A percentile compares a stretch with the other conserved stretches of the same genome.
Conservation (phyloP, 2,888 invertebrate genomes). For the Xanthia togata region DNA sequence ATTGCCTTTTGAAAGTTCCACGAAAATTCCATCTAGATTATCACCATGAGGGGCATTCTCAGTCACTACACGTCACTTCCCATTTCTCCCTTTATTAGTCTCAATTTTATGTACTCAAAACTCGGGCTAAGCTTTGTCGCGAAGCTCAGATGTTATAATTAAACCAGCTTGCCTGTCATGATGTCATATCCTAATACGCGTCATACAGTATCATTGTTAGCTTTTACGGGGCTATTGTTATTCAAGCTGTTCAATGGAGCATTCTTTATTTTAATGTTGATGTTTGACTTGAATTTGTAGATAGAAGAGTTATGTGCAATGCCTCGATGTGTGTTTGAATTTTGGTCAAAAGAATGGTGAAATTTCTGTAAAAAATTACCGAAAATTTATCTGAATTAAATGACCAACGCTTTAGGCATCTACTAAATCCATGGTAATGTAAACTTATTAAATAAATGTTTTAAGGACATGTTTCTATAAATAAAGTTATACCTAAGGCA, state of each 20-base stretch:
- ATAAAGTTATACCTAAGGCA: no score
- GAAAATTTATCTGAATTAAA: neutral
- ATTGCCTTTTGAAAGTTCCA: neutral
- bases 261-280: constrained; percentile 14
- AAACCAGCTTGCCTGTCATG: constrained; percentile 44
- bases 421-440: no score
- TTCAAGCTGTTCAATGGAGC: constrained; percentile 18
- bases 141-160: constrained; percentile 54
- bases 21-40: neutral
- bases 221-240: constrained; percentile 53
- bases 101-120: constrained; percentile 11
- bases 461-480: no score
- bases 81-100: neutral
- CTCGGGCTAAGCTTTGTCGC: constrained; percentile 24
- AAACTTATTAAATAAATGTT: no score
- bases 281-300: neutral
- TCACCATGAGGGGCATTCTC: constrained; percentile 8
- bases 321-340: neutral
- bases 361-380: neutral
- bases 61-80: constrained; percentile 2
- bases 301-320: neutral
- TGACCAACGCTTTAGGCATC: neutral
- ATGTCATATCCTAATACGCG: constrained; percentile 58
- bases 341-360: neutral
- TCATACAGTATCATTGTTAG: constrained; percentile 51